Percentiles rank a stretch among this genome's conserved stretches.
phyloP scores from a whole-genome alignment of 1,140 invertebrate genomes.

The Agrilus planipennis region DNA sequence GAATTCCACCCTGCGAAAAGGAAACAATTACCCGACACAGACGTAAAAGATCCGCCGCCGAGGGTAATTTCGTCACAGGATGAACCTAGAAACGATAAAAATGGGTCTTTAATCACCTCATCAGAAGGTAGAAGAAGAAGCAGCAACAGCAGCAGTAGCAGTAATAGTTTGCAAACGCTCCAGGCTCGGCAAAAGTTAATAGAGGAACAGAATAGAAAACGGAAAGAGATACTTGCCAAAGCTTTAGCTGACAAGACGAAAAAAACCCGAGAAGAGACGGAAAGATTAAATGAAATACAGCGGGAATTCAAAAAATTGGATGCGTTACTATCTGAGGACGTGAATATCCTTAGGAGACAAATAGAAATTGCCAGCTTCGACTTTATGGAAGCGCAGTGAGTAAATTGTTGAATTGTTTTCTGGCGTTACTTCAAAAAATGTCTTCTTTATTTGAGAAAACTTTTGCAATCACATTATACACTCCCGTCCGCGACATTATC shows the following conservation, averaged over 20 bases:
- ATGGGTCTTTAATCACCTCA: conserved; percentile 1
- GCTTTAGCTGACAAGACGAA: conserved; percentile 62
- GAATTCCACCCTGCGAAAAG: neutral
- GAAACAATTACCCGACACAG: neutral
- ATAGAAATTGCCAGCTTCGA: conserved; percentile 64
- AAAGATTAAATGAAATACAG: conserved; percentile 57
- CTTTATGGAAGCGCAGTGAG: conserved; percentile 53
- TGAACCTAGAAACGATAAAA: conserved; percentile 2
- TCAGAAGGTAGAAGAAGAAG: too few relatives aligned
- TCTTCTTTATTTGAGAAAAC: too few relatives aligned
- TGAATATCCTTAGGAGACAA: conserved; percentile 58
- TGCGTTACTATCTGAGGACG: conserved; percentile 51
- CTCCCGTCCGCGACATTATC: too few relatives aligned
- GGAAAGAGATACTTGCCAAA: conserved; percentile 56
- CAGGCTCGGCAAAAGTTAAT: conserved; percentile 58
- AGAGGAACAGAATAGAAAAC: conserved; percentile 64
- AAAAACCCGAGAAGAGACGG: conserved; percentile 55
- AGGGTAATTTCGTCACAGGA: neutral
- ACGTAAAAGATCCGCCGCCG: neutral
- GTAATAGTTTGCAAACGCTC: conserved; percentile 51
- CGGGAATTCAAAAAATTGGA: conserved; percentile 59
- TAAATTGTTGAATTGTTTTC: conserved; percentile 14
- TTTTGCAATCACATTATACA: too few relatives aligned
- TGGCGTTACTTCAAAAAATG: too few relatives aligned
- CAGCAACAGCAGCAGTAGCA: too few relatives aligned